phyloP scores from a whole-genome alignment of 2,797 vertebrate species.

The Galago senegalensis region DNA sequence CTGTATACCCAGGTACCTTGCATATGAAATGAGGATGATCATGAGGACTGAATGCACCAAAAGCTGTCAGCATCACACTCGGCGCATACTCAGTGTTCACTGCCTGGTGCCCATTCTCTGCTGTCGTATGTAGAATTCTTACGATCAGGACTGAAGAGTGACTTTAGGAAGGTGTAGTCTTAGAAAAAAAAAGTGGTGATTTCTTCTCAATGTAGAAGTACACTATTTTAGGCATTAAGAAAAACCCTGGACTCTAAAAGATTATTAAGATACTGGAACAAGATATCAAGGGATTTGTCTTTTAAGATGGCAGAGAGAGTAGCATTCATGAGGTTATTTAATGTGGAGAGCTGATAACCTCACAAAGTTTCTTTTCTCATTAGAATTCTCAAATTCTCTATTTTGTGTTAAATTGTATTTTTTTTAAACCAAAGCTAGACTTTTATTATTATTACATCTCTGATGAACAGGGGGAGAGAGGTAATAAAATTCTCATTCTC shows the following conservation, averaged over 20 bases:
- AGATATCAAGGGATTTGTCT: neutral
- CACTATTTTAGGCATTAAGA: neutral
- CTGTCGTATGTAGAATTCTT: neutral
- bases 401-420: neutral
- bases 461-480: slow-evolving; percentile 18
- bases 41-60: neutral
- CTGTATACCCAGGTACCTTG: no score
- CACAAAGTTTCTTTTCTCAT: neutral
- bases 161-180: neutral
- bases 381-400: neutral
- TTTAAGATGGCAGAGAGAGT: neutral
- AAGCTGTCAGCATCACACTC: neutral
- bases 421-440: neutral
- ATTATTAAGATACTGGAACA: neutral
- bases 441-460: neutral
- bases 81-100: neutral
- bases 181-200: neutral
- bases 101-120: neutral
- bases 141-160: neutral
- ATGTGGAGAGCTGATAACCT: neutral
- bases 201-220: neutral
- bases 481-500: slow-evolving; percentile 29
- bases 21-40: neutral
- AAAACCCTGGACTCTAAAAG: neutral
- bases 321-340: neutral